Evolutionary conservation across 2,888 invertebrate genomes (phyloP).

Genomic region (Catocala fraxini): DNA sequence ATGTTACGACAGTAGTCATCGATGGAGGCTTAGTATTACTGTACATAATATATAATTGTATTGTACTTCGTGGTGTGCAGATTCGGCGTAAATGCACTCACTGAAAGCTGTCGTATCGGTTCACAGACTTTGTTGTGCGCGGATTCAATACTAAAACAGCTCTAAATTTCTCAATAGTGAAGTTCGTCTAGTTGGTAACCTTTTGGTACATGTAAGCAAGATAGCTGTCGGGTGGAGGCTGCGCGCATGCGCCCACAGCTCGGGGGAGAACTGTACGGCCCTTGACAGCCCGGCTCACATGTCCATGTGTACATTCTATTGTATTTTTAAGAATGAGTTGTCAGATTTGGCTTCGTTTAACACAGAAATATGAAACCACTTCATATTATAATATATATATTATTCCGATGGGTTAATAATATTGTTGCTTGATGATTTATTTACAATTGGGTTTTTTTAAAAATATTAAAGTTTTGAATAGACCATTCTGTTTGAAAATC

Average conservation of each 20-base stretch:
- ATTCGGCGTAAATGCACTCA: slow-evolving; percentile 6
- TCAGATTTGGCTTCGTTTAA: too few species aligned
- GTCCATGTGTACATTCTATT: slow-evolving; percentile 3
- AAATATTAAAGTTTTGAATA: too few species aligned
- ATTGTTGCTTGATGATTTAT: too few species aligned
- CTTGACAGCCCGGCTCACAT: slow-evolving; percentile 19
- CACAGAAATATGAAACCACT: too few species aligned
- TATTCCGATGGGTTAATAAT: too few species aligned
- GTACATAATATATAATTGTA: slow-evolving; percentile 31
- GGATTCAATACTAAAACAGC: slow-evolving; percentile 37
- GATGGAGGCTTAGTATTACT: slow-evolving; percentile 12
- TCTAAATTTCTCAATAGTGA: slow-evolving; percentile 33
- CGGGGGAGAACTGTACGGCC: slow-evolving; percentile 5
- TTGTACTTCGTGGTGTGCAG: slow-evolving; percentile 17
- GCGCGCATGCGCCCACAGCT: slow-evolving; percentile 69
- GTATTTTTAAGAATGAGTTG: too few species aligned
- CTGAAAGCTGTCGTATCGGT: slow-evolving; percentile 14
- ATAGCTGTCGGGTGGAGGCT: slow-evolving; percentile 64
- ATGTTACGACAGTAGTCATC: slow-evolving; percentile 11
- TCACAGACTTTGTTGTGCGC: slow-evolving; percentile 33
- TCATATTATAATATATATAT: too few species aligned
- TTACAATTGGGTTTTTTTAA: too few species aligned
- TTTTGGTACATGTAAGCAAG: slow-evolving; percentile 46
- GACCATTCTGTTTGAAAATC: too few species aligned
- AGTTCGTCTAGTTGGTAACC: slow-evolving; percentile 32